These are phyloP conservation scores for Listronotus oregonensis DNA, from an alignment of 1,140 invertebrate species.

Conservation along the genomic window DNA sequence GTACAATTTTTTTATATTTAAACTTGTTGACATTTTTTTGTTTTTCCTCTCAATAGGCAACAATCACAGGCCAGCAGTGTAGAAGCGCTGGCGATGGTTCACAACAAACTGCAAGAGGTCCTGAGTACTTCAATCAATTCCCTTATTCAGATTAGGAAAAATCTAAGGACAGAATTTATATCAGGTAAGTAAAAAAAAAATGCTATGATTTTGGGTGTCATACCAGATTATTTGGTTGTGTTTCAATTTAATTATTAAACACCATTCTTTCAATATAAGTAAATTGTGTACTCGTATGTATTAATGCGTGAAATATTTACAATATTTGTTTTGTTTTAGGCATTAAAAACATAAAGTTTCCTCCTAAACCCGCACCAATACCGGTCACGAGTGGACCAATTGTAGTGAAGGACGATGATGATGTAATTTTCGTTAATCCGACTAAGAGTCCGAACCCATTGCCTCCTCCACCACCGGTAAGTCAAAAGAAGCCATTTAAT, in stretches of 20 bases:
- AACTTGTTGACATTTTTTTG: too few relatives aligned
- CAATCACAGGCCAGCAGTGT: conserved; percentile 43
- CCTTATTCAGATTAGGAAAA: conserved; percentile 51
- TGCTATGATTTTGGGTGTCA: too few relatives aligned
- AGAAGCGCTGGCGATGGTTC: conserved; percentile 47
- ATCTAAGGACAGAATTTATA: conserved; percentile 49
- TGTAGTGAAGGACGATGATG: conserved; percentile 44
- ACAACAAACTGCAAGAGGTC: conserved; percentile 51
- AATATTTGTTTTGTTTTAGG: conserved; percentile 21
- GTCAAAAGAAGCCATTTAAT: not conserved
- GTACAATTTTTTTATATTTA: too few relatives aligned
- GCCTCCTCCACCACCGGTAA: conserved; percentile 12
- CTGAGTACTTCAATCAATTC: conserved; percentile 52
- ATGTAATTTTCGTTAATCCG: conserved; percentile 47
- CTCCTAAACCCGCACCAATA: conserved; percentile 25
- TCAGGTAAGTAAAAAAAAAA: conserved; percentile 31
- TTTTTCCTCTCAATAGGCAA: conserved; percentile 21
- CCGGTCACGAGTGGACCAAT: conserved; percentile 17
- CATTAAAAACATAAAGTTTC: conserved; percentile 46
- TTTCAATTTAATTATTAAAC: too few relatives aligned
- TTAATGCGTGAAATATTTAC: too few relatives aligned
- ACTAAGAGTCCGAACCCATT: conserved; percentile 13
- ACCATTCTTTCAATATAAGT: too few relatives aligned
- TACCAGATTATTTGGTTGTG: too few relatives aligned
- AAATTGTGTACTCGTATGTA: too few relatives aligned